Evolutionary conservation across 2,797 vertebrate species (phyloP), one percentile per base, ranked within the genome.

Genomic region (Eupleurogrammus muticus): DNA sequence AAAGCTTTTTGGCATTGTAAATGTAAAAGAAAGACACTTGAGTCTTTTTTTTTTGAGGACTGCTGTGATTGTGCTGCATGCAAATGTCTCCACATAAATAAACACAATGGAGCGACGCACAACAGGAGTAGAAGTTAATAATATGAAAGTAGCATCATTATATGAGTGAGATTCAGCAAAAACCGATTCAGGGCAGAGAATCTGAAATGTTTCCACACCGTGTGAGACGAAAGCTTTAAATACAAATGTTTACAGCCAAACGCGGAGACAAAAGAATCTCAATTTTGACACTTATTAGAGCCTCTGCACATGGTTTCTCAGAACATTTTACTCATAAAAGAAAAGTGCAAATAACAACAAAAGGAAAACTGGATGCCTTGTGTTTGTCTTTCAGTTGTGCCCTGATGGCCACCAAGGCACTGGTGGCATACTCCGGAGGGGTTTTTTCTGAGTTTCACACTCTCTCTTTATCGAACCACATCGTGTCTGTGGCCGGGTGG

Each of bases 401-500:
- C 2, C 95, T 99, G 85, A 99, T 98, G 97, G 97, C 96, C 4
- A 99, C 97, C 0, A 82, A 90, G 0, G 90, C 90, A 66, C 79
- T 99, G 90, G 96, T 94, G 35, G 86, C 75, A 3, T 99, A 99
- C 87, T 92, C 89, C 0, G 96, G 96, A 1, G 97, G 97, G 1
- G 50, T 98, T 57, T 98, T 97, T 47, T 84, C 90, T 0, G 96
- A 99, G 86, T 96, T 95, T 80, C 84, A 93, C 1, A 55, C 84
- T 0, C 28, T 78, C 0, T 80, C 96, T 6, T 1, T 47, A 34
- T 94, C 97, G 20, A 99, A 99, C 82, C 97, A 99, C 84, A 93
- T 99, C 0, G 62, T 99, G 9, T 98, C 98, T 0, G 98, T 99
- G 82, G 96, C 94, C 0, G 97, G 97, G 1, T 99, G 98, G 98